Percentiles rank a stretch among this genome's conserved stretches.
Evolutionary conservation across 2,797 vertebrate species (phyloP).

Genomic region (Sternarchorhynchus goeldii): DNA sequence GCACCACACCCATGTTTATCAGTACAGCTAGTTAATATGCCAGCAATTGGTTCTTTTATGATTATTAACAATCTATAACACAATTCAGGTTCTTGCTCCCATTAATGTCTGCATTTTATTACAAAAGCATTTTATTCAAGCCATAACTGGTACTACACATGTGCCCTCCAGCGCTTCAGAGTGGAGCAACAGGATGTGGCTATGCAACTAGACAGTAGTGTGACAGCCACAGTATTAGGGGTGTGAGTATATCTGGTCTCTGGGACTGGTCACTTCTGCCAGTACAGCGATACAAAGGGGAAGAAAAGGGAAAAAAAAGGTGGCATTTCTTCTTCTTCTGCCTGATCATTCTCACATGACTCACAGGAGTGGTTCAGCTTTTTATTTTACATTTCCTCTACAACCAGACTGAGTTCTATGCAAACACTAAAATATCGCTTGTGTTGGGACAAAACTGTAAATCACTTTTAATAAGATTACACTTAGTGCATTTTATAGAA

Average conservation of each 20-base stretch:
- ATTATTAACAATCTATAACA: no score
- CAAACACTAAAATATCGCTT: conserved; percentile 13
- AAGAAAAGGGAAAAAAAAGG: no score
- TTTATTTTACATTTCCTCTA: neutral
- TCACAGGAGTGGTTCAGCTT: neutral
- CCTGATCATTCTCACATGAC: neutral
- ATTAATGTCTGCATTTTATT: neutral
- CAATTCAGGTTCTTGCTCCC: neutral
- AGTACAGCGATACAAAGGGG: neutral
- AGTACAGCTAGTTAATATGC: no score
- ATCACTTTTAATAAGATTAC: neutral
- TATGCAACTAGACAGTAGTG: neutral
- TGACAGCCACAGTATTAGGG: neutral
- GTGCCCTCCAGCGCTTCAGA: neutral
- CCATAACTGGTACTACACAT: neutral
- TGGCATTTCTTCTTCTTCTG: neutral
- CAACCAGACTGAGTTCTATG: conserved; percentile 14
- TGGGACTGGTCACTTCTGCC: conserved; percentile 15
- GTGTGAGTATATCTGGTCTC: conserved; percentile 1
- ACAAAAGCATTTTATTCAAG: neutral
- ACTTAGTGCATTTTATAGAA: neutral
- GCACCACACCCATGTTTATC: no score
- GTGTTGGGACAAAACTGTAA: neutral
- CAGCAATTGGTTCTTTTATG: no score
- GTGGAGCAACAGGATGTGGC: neutral